These are phyloP conservation scores for Napeogenes sylphis DNA, from an alignment of 2,888 invertebrate species.

Conservation along the genomic window DNA sequence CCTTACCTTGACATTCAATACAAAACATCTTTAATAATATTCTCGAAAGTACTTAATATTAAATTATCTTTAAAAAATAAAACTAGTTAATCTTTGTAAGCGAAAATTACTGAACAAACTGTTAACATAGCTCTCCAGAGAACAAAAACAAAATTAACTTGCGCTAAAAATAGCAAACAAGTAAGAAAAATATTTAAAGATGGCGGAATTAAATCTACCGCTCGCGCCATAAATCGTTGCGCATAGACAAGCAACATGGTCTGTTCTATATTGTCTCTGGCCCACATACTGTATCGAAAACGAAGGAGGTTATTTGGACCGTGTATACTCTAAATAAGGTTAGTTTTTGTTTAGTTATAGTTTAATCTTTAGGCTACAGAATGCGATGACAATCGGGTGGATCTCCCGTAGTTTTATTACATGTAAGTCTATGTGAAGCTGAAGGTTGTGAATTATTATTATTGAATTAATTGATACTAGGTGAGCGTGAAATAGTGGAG, in stretches of 20 bases:
- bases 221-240: slow-evolving; percentile 59
- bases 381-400: slow-evolving; percentile 55
- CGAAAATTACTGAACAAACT: slow-evolving; percentile 19
- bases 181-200: slow-evolving; percentile 40
- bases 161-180: slow-evolving; percentile 25
- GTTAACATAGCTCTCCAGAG: slow-evolving; percentile 15
- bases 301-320: slow-evolving; percentile 1
- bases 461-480: slow-evolving; percentile 42
- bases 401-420: slow-evolving; percentile 58
- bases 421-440: slow-evolving; percentile 37
- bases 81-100: slow-evolving; percentile 3
- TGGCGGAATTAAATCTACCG: slow-evolving; percentile 54
- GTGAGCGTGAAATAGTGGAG: slow-evolving; percentile 32
- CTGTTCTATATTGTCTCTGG: slow-evolving; percentile 67
- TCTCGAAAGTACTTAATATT: slow-evolving; percentile 1
- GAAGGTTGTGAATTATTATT: slow-evolving; percentile 37
- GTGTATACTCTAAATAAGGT: slow-evolving; percentile 26
- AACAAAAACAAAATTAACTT: slow-evolving; percentile 21
- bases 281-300: slow-evolving; percentile 48
- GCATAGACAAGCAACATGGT: slow-evolving; percentile 68
- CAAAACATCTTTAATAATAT: background rate
- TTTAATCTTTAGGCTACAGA: slow-evolving; percentile 39
- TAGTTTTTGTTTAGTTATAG: slow-evolving; percentile 29
- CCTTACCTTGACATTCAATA: background rate
- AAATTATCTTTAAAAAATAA: slow-evolving; percentile 7